These are phyloP conservation scores for Brachymystax lenok DNA, from an alignment of 2,797 vertebrate species.

Conservation along the genomic window DNA sequence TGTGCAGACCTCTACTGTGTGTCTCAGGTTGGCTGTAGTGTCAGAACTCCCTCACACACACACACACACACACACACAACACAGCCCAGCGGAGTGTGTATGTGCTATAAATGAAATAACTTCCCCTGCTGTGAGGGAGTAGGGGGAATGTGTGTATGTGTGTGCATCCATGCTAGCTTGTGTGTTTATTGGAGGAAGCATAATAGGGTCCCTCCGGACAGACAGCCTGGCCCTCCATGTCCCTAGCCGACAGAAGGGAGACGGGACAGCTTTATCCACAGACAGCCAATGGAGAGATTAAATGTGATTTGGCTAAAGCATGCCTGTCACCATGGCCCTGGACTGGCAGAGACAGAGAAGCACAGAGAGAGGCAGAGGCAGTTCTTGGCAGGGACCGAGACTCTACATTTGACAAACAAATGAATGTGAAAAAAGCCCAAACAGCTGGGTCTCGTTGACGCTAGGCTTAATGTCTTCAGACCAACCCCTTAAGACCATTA, in stretches of 20 bases:
- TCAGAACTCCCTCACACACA: too few species aligned
- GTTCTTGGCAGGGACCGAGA: conserved; percentile 57
- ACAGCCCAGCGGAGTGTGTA: too few species aligned
- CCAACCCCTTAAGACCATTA: conserved; percentile 57
- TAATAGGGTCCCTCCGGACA: conserved; percentile 37
- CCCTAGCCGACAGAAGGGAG: conserved; percentile 29
- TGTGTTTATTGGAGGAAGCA: conserved; percentile 41
- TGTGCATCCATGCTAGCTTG: too few species aligned
- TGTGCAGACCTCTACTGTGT: too few species aligned
- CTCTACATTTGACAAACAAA: conserved; percentile 69
- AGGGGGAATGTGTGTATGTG: conserved; percentile 14
- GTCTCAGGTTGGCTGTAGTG: too few species aligned
- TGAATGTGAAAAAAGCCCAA: conserved; percentile 44
- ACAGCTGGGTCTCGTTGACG: conserved; percentile 65
- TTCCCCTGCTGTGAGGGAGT: conserved; percentile 32
- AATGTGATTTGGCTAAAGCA: conserved; percentile 73
- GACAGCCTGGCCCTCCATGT: conserved; percentile 40
- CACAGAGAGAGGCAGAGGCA: conserved; percentile 38
- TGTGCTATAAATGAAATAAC: conserved; percentile 45
- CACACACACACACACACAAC: too few species aligned
- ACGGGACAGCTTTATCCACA: conserved; percentile 64
- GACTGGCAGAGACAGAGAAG: conserved; percentile 40
- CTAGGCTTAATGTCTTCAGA: conserved; percentile 62
- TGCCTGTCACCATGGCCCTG: conserved; percentile 54
- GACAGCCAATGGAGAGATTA: conserved; percentile 63